Evolutionary conservation across 2,888 invertebrate genomes (phyloP), one percentile per base, ranked within the genome.

Genomic region (Lycia hirtaria): DNA sequence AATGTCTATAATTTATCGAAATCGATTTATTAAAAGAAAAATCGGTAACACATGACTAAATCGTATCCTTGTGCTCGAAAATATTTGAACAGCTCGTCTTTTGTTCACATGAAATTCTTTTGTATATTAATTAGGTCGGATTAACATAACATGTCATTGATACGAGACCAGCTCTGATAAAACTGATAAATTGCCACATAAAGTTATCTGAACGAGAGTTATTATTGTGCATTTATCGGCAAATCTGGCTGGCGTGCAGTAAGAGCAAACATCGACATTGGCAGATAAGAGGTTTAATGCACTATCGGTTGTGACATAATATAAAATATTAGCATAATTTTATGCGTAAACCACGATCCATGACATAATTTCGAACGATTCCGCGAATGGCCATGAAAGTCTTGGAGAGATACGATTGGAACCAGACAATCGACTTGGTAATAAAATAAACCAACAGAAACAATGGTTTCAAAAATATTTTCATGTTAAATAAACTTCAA

Each of bases 271-370:
- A 59, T 50, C 56, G 69, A 62, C 70, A 74, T 77, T 75, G 72
- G 65, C 70, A 64, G 77, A 77, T 76, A 78, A 76, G 63, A 68
- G 67, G 68, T 64, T 60, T 56, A n/a, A 53, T 75, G 71, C 73
- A 69, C 66, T 66, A 61, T 60, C 49, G 47, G 44, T 67, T 63
- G 62, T 64, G 60, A 59, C 49, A 71, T 64, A 65, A 56, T 56
- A 67, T 57, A 41, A 44, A n/a, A 47, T 59, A 62, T 45, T 51
- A 43, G 49, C 55, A 64, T 57, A 43, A 57, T 55, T 51, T 54
- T 28, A 50, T 41, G 35, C 17, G 45, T 33, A 20, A 38, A 45
- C 17, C 50, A 50, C 38, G 45, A 50, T 19, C 38, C 45, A 30
- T 35, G 44, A 32, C 44, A 41, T 33, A 43, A 56, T 56, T 55